Evolutionary conservation across 2,113 vertebrate species (phyloP).

Genomic region (Greenwoodochromis staneri): DNA sequence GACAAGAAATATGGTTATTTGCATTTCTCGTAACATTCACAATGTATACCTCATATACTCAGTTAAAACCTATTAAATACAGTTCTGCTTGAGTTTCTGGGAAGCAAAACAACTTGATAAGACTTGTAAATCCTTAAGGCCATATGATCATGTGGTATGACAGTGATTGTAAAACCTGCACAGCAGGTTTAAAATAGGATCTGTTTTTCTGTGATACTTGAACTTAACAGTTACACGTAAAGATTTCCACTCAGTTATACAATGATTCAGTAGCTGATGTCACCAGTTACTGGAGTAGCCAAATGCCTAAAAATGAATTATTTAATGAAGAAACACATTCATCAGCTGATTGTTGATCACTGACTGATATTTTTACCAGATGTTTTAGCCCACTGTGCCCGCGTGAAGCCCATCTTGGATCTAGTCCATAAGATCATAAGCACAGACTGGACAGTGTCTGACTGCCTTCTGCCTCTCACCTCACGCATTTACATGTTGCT

Average conservation of each 20-base stretch:
- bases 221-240: neutral
- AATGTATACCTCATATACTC: neutral
- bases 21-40: neutral
- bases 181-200: neutral
- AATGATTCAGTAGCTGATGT: neutral
- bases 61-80: neutral
- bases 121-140: neutral
- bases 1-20: neutral
- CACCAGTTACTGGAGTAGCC: neutral
- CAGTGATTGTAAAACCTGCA: neutral
- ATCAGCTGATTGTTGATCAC: neutral
- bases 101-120: neutral
- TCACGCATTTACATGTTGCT: constrained; percentile 97
- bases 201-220: too few species aligned
- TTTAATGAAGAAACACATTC: neutral
- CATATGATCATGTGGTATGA: neutral
- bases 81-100: neutral
- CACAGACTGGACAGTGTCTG: constrained; percentile 89
- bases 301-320: neutral
- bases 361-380: constrained; percentile 62
- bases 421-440: constrained; percentile 94
- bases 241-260: neutral
- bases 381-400: constrained; percentile 88
- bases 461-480: constrained; percentile 91
- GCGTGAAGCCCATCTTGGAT: constrained; percentile 93